These are phyloP conservation scores for Clarias fuscus DNA, from an alignment of 2,797 vertebrate species.

Conservation along the genomic window DNA sequence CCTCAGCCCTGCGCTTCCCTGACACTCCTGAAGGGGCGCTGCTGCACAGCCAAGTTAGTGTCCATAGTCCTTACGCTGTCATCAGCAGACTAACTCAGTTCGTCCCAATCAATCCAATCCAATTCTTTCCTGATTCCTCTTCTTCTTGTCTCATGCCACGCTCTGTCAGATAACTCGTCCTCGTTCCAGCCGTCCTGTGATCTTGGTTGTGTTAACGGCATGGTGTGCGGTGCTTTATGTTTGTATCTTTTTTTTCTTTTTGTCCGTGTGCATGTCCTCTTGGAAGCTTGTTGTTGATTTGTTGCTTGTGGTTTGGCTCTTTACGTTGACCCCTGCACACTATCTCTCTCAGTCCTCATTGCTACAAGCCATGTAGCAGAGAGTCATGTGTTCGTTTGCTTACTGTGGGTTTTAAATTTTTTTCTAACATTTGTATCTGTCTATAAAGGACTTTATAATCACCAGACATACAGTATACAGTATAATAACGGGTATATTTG, in stretches of 20 bases:
- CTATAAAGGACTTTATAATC: no score
- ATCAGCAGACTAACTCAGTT: constrained; percentile 57
- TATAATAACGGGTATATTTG: no score
- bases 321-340: constrained; percentile 58
- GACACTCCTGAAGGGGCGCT: constrained; percentile 79
- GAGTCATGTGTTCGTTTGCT: not conserved
- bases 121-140: constrained; percentile 21
- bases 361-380: constrained; percentile 12
- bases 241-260: not conserved
- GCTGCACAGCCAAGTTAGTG: constrained; percentile 84
- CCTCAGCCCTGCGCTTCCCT: constrained; percentile 73
- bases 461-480: no score
- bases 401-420: not conserved
- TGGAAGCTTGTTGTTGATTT: constrained; percentile 37
- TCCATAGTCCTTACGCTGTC: constrained; percentile 63
- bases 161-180: constrained; percentile 35
- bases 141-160: constrained; percentile 32
- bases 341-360: not conserved
- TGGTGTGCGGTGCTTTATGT: constrained; percentile 28
- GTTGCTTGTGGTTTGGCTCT: constrained; percentile 9
- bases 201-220: constrained; percentile 26
- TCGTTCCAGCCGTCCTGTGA: constrained; percentile 19
- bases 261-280: constrained; percentile 56
- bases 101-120: constrained; percentile 53
- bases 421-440: no score